Base-by-base conservation (phyloP, 2,888 invertebrate species). In the Rambutsinella grinnellia region DNA sequence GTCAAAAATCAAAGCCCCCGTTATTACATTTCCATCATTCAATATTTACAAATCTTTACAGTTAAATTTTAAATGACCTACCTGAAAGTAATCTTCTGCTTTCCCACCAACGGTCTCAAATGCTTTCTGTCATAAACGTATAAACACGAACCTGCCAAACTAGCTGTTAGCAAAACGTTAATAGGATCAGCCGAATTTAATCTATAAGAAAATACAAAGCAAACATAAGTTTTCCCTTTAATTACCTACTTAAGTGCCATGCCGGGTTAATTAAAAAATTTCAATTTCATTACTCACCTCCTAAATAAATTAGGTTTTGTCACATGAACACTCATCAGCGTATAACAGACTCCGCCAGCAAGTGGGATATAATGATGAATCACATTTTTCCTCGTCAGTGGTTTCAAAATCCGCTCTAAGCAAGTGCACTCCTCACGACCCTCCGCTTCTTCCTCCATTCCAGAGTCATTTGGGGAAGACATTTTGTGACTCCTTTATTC, bases 91-190 rank as follows among this genome's bases (percentile, higher is more conserved):
- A 81, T 49, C 66, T 68, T 72, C 28, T 78, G 72, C 62, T 76
- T 81, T 47, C 75, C 51, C 3, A 24, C 21, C 10, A 71, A n/a
- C 8, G 57, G 47, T 62, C 67, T 66, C 21, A 83, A 54, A 70
- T 83, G 83, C 36, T 75, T 79, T 28, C 78, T n/a, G 19, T 81
- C 69, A 65, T 80, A 81, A 17, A 83, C 51, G 54, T 68, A 83
- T n/a, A 77, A 21, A 21, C 58, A 54, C 0, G 78, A 44, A 3
- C 81, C 81, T 3, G 74, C 76, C 26, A 83, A 36, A 53, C 81
- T 82, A 8, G 79, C 78, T 6, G 78, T 26, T 1, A 83, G 58
- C 6, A 83, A 58, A 0, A 82, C 21, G 57, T 82, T 83, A 0
- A 81, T 83, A 2, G 79, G 77, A 36, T 83, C 81, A n/a, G 49